Evolutionary conservation across 2,797 vertebrate genomes (phyloP).

Genomic region (Coccyzus lansbergi): DNA sequence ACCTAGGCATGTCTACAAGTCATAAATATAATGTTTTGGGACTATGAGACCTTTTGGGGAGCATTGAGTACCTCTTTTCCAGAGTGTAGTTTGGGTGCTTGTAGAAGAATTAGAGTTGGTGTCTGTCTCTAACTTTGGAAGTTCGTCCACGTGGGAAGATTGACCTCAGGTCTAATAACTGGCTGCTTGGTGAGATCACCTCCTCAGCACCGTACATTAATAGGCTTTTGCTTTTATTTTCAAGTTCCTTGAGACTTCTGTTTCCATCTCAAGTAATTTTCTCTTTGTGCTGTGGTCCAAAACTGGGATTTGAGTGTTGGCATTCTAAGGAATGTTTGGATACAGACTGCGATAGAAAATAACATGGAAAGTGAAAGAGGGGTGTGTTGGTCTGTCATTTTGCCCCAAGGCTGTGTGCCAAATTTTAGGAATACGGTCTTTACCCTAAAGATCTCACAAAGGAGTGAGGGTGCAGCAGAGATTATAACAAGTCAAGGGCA

Average conservation of each 20-base stretch:
- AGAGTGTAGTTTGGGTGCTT: conserved; percentile 15
- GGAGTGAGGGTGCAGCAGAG: background rate
- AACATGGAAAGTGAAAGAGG: background rate
- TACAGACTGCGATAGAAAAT: background rate
- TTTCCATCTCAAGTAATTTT: background rate
- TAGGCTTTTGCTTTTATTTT: conserved; percentile 10
- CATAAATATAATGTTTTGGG: background rate
- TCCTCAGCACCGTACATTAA: background rate
- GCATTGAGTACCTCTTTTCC: background rate
- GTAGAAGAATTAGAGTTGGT: background rate
- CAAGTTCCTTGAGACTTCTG: background rate
- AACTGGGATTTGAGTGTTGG: background rate
- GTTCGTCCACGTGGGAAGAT: background rate
- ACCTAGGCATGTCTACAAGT: background rate
- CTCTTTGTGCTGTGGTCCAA: background rate
- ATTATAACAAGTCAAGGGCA: background rate
- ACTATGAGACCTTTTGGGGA: background rate
- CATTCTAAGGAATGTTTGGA: background rate
- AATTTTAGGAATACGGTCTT: background rate
- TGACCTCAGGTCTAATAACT: background rate
- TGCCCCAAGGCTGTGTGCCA: background rate
- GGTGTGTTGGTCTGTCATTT: background rate
- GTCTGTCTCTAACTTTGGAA: background rate
- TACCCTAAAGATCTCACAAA: background rate
- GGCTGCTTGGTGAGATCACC: background rate